phyloP scores from a whole-genome alignment of 2,797 vertebrate species.

The Sebastes nivosus region DNA sequence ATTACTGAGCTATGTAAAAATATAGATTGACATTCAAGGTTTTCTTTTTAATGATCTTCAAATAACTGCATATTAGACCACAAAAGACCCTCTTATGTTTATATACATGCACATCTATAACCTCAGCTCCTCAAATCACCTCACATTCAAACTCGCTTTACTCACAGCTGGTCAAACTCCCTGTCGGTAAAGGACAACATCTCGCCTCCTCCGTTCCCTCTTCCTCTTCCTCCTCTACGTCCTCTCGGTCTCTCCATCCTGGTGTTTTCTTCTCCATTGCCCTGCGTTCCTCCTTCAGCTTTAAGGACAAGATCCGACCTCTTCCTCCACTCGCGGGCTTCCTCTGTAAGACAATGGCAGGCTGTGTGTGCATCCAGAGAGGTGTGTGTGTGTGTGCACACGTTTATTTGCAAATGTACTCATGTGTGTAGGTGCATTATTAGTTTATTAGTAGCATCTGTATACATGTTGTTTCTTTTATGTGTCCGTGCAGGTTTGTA shows the following conservation, averaged over 20 bases:
- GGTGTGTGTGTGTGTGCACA: background rate
- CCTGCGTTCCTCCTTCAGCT: slow-evolving; percentile 31
- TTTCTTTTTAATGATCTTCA: background rate
- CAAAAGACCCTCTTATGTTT: background rate
- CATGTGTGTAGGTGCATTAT: background rate
- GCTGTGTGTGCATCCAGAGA: slow-evolving; percentile 26
- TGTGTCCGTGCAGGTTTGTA: background rate
- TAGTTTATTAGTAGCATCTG: background rate
- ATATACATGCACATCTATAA: background rate
- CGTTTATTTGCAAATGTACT: slow-evolving; percentile 4
- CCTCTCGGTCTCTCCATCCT: slow-evolving; percentile 27
- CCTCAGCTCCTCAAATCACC: background rate
- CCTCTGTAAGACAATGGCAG: slow-evolving; percentile 83
- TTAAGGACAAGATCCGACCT: slow-evolving; percentile 56
- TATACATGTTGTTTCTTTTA: background rate
- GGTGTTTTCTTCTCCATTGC: slow-evolving; percentile 36
- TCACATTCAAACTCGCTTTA: background rate
- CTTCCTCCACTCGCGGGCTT: slow-evolving; percentile 65
- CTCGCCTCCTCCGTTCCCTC: background rate
- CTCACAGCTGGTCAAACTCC: background rate
- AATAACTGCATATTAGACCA: background rate
- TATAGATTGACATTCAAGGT: background rate
- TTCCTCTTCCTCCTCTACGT: slow-evolving; percentile 18
- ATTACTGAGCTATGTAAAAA: background rate
- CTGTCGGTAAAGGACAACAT: slow-evolving; percentile 15